These are phyloP conservation scores for Malurus melanocephalus DNA, from an alignment of 2,113 vertebrate genomes.

Conservation along the genomic window DNA sequence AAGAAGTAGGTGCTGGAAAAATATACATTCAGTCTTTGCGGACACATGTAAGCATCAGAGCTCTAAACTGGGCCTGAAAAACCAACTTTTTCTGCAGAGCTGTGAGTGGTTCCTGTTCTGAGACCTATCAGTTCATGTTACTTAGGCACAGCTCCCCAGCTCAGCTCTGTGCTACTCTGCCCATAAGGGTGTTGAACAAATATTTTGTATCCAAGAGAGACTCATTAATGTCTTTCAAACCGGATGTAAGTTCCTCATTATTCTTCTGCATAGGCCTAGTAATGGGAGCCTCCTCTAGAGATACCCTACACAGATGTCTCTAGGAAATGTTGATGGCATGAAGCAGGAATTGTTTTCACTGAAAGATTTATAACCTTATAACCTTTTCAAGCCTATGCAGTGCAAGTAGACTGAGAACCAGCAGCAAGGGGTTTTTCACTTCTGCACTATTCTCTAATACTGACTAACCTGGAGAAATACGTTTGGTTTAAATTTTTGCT, in stretches of 20 bases:
- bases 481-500: conserved; percentile 40
- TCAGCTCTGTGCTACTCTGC: not conserved
- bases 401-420: conserved; percentile 8
- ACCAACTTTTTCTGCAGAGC: not conserved
- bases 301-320: conserved; percentile 52
- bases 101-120: not conserved
- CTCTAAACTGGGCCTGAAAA: conserved; percentile 15
- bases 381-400: conserved; percentile 28
- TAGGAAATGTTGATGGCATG: conserved; percentile 44
- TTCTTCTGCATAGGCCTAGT: conserved; percentile 33
- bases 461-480: conserved; percentile 24
- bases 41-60: not conserved
- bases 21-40: not conserved
- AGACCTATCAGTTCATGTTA: not conserved
- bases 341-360: conserved; percentile 47
- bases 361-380: conserved; percentile 53
- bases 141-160: conserved; percentile 12
- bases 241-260: conserved; percentile 45
- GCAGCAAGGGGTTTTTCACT: conserved; percentile 29
- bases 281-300: conserved; percentile 53
- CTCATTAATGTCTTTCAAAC: conserved; percentile 58
- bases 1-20: conserved; percentile 2
- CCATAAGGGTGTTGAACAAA: conserved; percentile 56
- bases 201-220: conserved; percentile 54
- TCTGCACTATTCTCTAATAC: conserved; percentile 6